phyloP scores from a whole-genome alignment of 2,888 invertebrate species.

The Phanerotoma sp. region DNA sequence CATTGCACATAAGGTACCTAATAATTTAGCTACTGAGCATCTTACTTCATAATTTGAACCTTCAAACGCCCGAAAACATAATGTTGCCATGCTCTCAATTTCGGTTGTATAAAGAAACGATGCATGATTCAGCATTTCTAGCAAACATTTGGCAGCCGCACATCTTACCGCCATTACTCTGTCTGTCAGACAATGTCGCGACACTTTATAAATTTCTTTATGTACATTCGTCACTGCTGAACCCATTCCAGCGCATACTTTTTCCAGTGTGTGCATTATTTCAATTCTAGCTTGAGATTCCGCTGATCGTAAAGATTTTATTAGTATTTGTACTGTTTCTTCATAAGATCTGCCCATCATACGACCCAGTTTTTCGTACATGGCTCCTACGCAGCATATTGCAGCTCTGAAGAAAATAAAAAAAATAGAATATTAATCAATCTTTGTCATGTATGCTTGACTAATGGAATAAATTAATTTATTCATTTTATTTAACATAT shows the following conservation, averaged over 20 bases:
- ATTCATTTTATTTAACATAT: no score
- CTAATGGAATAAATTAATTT: no score
- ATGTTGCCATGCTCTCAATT: conserved; percentile 86
- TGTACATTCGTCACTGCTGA: conserved; percentile 83
- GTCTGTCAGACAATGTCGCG: conserved; percentile 85
- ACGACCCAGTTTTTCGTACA: conserved; percentile 97
- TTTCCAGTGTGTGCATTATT: conserved; percentile 95
- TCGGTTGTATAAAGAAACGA: conserved; percentile 84
- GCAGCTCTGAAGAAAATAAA: conserved; percentile 75
- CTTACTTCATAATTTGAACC: conserved; percentile 90
- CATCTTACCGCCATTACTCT: conserved; percentile 90
- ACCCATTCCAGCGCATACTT: conserved; percentile 93
- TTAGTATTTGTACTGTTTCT: conserved; percentile 91
- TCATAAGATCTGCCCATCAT: conserved; percentile 99
- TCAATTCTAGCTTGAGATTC: conserved; percentile 96
- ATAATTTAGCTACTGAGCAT: conserved; percentile 87
- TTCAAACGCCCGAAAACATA: conserved; percentile 90
- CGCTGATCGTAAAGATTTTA: conserved; percentile 87
- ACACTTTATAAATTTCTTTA: conserved; percentile 90
- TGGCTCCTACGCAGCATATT: conserved; percentile 91
- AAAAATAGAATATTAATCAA: no score
- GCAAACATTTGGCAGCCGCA: conserved; percentile 86
- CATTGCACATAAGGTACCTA: conserved; percentile 84
- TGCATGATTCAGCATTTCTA: conserved; percentile 86
- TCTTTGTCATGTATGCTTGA: no score